These are phyloP conservation scores for Pammene aurita DNA, from an alignment of 2,888 invertebrate genomes.

Conservation along the genomic window DNA sequence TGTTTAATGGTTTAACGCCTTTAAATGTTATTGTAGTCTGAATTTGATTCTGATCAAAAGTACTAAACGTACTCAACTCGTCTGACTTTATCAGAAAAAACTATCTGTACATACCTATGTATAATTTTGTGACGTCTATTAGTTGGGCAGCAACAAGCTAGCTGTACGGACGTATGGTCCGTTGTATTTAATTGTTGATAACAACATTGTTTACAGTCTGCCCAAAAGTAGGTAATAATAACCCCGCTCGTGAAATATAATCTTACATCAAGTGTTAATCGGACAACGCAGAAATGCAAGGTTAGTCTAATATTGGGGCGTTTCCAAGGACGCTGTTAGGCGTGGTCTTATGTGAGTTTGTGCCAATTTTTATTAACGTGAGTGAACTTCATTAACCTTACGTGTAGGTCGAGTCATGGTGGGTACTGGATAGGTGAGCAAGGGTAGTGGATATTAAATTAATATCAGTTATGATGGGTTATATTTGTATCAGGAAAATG, in stretches of 20 bases:
- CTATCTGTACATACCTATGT: neutral
- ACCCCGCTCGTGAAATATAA: neutral
- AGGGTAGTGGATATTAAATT: too few relatives aligned
- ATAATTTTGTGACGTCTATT: conserved; percentile 5
- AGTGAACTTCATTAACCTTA: neutral
- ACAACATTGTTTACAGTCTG: conserved; percentile 3
- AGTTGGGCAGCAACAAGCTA: conserved; percentile 13
- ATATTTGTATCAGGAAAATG: too few relatives aligned
- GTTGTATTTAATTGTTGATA: conserved; percentile 3
- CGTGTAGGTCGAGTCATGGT: neutral
- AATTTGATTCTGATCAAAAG: conserved; percentile 4
- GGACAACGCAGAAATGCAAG: conserved; percentile 9
- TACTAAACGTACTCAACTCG: neutral
- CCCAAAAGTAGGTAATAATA: conserved; percentile 8
- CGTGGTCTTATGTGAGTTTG: conserved; percentile 1
- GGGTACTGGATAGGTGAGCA: neutral
- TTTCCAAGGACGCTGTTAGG: conserved; percentile 13
- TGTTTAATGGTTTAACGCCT: too few relatives aligned
- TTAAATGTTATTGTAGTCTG: too few relatives aligned
- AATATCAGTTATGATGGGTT: too few relatives aligned
- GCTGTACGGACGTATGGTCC: conserved; percentile 7
- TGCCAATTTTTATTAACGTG: neutral
- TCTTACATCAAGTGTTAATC: neutral
- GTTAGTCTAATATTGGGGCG: neutral
- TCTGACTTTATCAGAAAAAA: conserved; percentile 7